These are phyloP conservation scores for Microctenopoma stevenorrisi DNA, from an alignment of 2,797 vertebrate species.

Conservation along the genomic window DNA sequence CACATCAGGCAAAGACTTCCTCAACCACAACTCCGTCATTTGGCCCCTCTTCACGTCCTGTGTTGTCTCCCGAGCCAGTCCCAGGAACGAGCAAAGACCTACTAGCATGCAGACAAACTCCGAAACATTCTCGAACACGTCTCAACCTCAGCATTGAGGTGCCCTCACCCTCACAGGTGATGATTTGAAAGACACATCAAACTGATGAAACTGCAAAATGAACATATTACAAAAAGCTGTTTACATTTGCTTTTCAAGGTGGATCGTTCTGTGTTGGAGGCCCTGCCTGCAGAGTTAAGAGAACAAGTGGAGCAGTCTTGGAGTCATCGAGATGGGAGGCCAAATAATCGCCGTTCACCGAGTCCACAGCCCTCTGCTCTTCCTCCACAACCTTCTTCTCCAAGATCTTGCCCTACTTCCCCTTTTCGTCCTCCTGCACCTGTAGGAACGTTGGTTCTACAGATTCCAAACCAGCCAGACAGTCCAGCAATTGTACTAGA, in stretches of 20 bases:
- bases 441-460: conserved; percentile 87
- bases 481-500: conserved; percentile 90
- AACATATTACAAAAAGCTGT: neutral
- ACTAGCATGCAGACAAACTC: conserved; percentile 78
- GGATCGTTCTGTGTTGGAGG: conserved; percentile 93
- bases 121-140: conserved; percentile 81
- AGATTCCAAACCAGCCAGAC: conserved; percentile 91
- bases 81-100: conserved; percentile 84
- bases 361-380: conserved; percentile 69
- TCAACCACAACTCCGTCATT: conserved; percentile 28
- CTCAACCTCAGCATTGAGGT: conserved; percentile 94
- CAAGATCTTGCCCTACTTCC: conserved; percentile 67
- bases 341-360: conserved; percentile 67
- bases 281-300: conserved; percentile 90
- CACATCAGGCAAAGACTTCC: conserved; percentile 47
- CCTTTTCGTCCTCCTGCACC: conserved; percentile 73
- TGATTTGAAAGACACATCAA: neutral
- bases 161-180: conserved; percentile 95
- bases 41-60: conserved; percentile 42
- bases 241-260: conserved; percentile 78
- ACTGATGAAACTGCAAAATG: neutral
- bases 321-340: conserved; percentile 75
- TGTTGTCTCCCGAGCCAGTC: conserved; percentile 75
- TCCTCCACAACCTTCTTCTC: conserved; percentile 69
- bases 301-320: conserved; percentile 92